Base-by-base conservation (phyloP, 2,113 vertebrate genomes). In the Dendrocopos noguchii region DNA sequence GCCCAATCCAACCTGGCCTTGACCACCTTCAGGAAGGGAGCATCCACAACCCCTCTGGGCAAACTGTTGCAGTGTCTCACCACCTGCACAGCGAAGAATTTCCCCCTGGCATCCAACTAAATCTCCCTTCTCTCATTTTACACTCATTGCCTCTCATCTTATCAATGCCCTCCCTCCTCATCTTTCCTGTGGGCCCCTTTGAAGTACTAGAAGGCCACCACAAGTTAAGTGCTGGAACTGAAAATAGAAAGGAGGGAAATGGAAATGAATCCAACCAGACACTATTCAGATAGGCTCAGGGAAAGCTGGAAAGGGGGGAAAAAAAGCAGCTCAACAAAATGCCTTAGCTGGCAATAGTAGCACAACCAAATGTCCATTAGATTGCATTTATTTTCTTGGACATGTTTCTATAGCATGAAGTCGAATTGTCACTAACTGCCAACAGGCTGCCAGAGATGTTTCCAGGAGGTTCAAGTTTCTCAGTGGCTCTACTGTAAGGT, bases 391-490 rank as follows among this genome's bases (percentile, higher is more conserved):
- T 86, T 90, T 86, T 86, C 73, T 88, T 90, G 95, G 95, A 84
- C 42, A 47, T 0, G 15, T 28, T 88, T 88, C 70, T 63, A 12
- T 8, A 12, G 57, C 39, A 56, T 44, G 60, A 75, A 91, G 61
- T 53, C 65, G 68, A 88, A 86, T 57, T 65, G 36, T 52, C 80
- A 28, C 9, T 9, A 15, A 46, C 60, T 75, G 88, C 91, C 81
- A 88, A 7, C n/a, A 93, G 88, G 57, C 66, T 59, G 67, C 47
- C 53, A 31, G 77, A 75, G 31, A 14, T 80, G 64, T 21, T 91
- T 95, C 70, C 93, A 93, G 88, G 53, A 82, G 76, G 76, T 56
- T 87, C 67, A 46, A 25, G 47, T 67, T 95, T 90, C 93, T 92
- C 56, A 63, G 81, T 9, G 84, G 50, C 74, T 92, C 67, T 87